Evolutionary conservation across 2,113 vertebrate genomes (phyloP), one percentile per base, ranked within the genome.

Genomic region (Pitta sordida): DNA sequence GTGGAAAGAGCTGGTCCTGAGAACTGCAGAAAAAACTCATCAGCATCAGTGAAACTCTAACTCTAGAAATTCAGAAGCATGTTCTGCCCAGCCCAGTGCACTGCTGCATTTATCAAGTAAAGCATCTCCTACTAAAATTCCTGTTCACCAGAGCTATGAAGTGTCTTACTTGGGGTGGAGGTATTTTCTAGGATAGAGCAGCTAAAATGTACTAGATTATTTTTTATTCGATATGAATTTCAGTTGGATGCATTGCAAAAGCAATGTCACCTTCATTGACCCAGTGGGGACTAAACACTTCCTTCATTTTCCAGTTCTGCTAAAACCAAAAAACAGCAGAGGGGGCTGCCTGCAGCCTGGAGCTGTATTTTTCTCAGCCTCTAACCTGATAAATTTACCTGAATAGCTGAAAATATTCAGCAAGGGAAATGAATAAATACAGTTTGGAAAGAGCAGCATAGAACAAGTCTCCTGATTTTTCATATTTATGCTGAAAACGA

Each of bases 1-100:
- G 0, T 4, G 30, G 1, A 11, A 39, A 0, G 32, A 46, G 14
- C 29, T 65, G 51, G 0, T 64, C 41, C 58, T 12, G 23, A 4
- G 18, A 34, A 30, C 3, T 6, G 49, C 15, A 11, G 7, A 2
- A 27, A 55, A 49, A 3, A 22, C 8, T 9, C 10, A 18, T 5
- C 39, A n/a, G n/a, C n/a, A n/a, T n/a, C n/a, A 34, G 9, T 13
- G 13, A 23, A 73, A 65, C 37, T 37, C 26, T 13, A 41, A 41
- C 3, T 5, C 8, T 23, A 53, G 53, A 58, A 69, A 65, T 62
- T 62, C 55, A 75, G 48, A 55, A 30, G 37, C 8, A 0, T 4
- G 27, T 55, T 7, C 11, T 21, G 4, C 39, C 10, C 34, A 19
- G 26, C 26, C 49, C 20, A 27, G 24, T 3, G 17, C 24, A 19